phyloP scores from a whole-genome alignment of 1,140 invertebrate species.

The Saxidomus purpurata region DNA sequence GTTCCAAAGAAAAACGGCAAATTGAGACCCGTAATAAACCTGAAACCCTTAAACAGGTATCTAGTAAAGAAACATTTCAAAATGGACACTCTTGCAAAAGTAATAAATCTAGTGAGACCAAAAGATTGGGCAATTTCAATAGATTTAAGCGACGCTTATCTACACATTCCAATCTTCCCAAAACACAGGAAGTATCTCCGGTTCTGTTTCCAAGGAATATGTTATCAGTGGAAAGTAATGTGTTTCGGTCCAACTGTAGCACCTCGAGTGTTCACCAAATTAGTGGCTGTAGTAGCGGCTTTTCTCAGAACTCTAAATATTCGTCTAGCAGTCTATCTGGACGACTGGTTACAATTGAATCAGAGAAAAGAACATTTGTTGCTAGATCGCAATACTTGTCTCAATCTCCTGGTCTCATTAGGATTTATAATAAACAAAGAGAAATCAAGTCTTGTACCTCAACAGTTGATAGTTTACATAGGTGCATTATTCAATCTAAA shows the following conservation, averaged over 20 bases:
- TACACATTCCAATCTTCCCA: conserved; percentile 64
- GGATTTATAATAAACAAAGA: too few relatives aligned
- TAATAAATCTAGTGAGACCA: conserved; percentile 63
- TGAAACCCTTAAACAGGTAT: conserved; percentile 56
- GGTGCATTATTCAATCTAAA: too few relatives aligned
- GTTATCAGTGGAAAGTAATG: conserved; percentile 57
- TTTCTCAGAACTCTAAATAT: conserved; percentile 14
- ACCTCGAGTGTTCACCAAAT: conserved; percentile 55
- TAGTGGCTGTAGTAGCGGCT: conserved; percentile 31
- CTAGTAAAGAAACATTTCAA: conserved; percentile 67
- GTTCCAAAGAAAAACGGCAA: conserved; percentile 62
- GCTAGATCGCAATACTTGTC: neutral
- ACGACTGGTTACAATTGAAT: conserved; percentile 33
- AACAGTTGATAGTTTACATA: too few relatives aligned
- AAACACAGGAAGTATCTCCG: conserved; percentile 63
- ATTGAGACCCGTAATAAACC: conserved; percentile 61
- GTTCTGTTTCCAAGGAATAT: conserved; percentile 46
- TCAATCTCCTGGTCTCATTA: too few relatives aligned
- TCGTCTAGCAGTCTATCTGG: conserved; percentile 33
- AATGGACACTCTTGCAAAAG: conserved; percentile 66
- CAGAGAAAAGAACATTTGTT: neutral
- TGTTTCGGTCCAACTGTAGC: conserved; percentile 50
- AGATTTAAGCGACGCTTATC: conserved; percentile 69
- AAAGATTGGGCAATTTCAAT: conserved; percentile 67
- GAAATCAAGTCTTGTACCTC: too few relatives aligned